Evolutionary conservation across 2,888 invertebrate species (phyloP).

Genomic region (Tachina fera): DNA sequence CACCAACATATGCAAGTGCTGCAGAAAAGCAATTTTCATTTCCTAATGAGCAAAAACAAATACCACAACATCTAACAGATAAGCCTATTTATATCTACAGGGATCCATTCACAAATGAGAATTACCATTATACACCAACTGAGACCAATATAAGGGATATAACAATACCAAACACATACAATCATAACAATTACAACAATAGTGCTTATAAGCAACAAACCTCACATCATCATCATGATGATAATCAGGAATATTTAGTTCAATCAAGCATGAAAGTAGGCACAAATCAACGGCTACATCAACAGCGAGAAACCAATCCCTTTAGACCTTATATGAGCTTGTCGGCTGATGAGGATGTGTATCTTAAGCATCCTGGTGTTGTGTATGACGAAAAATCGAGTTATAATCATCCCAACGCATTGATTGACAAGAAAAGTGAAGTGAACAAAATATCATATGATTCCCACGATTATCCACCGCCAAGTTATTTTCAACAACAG

Average conservation of each 20-base stretch:
- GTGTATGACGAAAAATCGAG: constrained; percentile 77
- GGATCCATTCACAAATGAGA: constrained; percentile 79
- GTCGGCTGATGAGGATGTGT: constrained; percentile 64
- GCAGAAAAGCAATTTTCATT: constrained; percentile 69
- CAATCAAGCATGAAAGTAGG: constrained; percentile 78
- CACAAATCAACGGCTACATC: constrained; percentile 50
- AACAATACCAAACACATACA: constrained; percentile 33
- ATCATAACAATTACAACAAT: constrained; percentile 62
- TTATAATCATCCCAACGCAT: constrained; percentile 73
- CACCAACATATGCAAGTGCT: constrained; percentile 48
- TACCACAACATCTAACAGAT: constrained; percentile 74
- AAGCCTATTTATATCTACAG: constrained; percentile 79
- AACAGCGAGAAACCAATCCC: constrained; percentile 36
- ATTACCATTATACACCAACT: constrained; percentile 74
- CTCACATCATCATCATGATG: constrained; percentile 59
- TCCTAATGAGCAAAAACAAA: constrained; percentile 70
- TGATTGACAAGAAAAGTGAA: constrained; percentile 65
- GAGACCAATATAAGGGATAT: constrained; percentile 59
- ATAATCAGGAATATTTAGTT: constrained; percentile 78
- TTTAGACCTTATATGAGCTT: constrained; percentile 55
- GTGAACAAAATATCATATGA: constrained; percentile 78
- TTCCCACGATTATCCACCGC: constrained; percentile 81
- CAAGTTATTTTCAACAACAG: constrained; percentile 76
- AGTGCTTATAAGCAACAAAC: constrained; percentile 58
- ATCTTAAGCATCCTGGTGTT: constrained; percentile 76